Percentiles rank a stretch among this genome's conserved stretches.
phyloP scores from a whole-genome alignment of 2,888 invertebrate genomes.

The Anthophora plumipes region DNA sequence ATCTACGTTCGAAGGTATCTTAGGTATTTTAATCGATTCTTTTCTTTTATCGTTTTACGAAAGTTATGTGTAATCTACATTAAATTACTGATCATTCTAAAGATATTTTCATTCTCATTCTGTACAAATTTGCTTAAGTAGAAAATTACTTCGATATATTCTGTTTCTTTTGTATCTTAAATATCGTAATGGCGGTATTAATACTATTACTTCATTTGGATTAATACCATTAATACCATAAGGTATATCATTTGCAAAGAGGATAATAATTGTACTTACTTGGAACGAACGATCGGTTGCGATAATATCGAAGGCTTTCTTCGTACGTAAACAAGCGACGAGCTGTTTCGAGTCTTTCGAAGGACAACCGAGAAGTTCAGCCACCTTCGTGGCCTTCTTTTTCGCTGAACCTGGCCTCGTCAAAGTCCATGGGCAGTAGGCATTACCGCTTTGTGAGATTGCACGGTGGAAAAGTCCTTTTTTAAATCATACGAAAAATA shows the following conservation, averaged over 20 bases:
- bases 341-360: conserved; percentile 85
- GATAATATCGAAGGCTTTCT: conserved; percentile 88
- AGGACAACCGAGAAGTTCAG: conserved; percentile 87
- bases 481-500: neutral
- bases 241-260: neutral
- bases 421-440: conserved; percentile 89
- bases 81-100: neutral
- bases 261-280: conserved; percentile 84
- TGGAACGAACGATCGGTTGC: conserved; percentile 88
- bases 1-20: neutral
- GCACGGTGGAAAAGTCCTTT: conserved; percentile 89
- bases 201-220: neutral
- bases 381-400: conserved; percentile 87
- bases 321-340: conserved; percentile 87
- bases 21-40: neutral
- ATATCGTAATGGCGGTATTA: neutral
- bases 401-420: conserved; percentile 87
- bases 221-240: too few species aligned
- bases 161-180: neutral
- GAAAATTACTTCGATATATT: neutral
- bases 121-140: neutral
- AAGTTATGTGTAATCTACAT: neutral
- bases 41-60: neutral
- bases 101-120: neutral
- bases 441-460: conserved; percentile 91